Evolutionary conservation across 2,888 invertebrate genomes (phyloP).

Genomic region (Drosophila pseudotakahashii): DNA sequence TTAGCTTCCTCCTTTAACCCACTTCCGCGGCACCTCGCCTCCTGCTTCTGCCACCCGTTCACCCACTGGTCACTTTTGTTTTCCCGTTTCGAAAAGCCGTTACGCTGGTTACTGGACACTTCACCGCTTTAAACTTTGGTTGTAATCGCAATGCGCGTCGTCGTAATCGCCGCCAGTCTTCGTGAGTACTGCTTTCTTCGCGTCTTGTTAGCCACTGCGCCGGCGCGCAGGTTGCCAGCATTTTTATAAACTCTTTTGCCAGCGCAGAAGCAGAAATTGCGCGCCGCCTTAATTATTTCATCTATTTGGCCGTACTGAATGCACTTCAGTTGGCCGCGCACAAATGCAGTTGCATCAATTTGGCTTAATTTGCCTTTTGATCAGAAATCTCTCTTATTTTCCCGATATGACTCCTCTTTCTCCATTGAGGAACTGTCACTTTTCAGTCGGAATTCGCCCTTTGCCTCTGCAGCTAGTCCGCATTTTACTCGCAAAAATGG

Average conservation of each 20-base stretch:
- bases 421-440: slow-evolving; percentile 21
- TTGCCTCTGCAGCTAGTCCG: slow-evolving; percentile 3
- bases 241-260: slow-evolving; percentile 72
- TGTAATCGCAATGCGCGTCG: slow-evolving; percentile 25
- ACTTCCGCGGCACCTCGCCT: slow-evolving; percentile 11
- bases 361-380: slow-evolving; percentile 33
- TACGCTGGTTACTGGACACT: slow-evolving; percentile 50
- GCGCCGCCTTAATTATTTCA: slow-evolving; percentile 69
- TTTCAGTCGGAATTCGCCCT: slow-evolving; percentile 20
- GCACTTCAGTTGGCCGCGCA: slow-evolving; percentile 63
- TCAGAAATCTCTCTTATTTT: background rate
- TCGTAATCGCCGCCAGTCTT: slow-evolving; percentile 5
- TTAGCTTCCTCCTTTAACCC: slow-evolving; percentile 47
- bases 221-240: slow-evolving; percentile 75
- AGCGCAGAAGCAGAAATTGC: slow-evolving; percentile 42
- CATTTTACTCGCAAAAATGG: slow-evolving; percentile 9
- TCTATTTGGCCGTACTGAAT: slow-evolving; percentile 58
- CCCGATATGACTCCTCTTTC: slow-evolving; percentile 1
- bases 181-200: slow-evolving; percentile 47
- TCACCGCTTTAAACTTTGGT: slow-evolving; percentile 5
- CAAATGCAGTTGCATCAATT: slow-evolving; percentile 49
- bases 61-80: slow-evolving; percentile 32
- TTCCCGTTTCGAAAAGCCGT: slow-evolving; percentile 62
- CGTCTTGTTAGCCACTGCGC: slow-evolving; percentile 68
- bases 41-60: slow-evolving; percentile 8